Conservation (phyloP, 2,797 vertebrate genomes). For the Mionectes olivaceus region DNA sequence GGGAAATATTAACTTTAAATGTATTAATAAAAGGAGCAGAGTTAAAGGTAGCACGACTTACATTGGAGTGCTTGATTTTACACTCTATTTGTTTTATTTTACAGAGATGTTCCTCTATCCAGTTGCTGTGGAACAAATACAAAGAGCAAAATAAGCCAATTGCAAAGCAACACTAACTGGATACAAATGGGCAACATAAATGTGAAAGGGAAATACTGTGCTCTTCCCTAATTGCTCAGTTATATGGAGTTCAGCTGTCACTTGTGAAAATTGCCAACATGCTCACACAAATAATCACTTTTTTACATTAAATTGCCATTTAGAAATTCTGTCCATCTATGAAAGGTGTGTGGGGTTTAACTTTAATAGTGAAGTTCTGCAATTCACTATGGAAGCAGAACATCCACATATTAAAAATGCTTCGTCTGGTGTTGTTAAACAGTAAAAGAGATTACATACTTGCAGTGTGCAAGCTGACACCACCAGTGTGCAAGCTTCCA, state of each 20-base stretch:
- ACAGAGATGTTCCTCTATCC: neutral
- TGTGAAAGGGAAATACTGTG: neutral
- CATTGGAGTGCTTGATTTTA: neutral
- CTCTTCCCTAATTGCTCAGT: neutral
- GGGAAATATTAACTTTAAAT: neutral
- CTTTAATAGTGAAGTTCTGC: neutral
- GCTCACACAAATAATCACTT: neutral
- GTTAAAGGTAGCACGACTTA: neutral
- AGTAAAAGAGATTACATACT: neutral
- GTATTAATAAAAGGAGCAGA: neutral
- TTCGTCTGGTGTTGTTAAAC: rapidly evolving
- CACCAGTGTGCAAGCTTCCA: neutral
- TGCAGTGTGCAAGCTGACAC: neutral
- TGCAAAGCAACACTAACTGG: neutral
- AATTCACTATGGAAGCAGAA: neutral
- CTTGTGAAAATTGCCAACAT: neutral
- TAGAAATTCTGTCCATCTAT: neutral
- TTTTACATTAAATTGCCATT: neutral
- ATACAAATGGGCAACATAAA: neutral
- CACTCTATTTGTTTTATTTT: neutral
- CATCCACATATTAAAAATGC: neutral
- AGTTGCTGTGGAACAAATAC: neutral
- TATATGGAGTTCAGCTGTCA: neutral
- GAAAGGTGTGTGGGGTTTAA: rapidly evolving
- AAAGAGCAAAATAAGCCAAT: neutral